Evolutionary conservation across 1,140 invertebrate genomes (phyloP).

Genomic region (Halictus rubicundus): DNA sequence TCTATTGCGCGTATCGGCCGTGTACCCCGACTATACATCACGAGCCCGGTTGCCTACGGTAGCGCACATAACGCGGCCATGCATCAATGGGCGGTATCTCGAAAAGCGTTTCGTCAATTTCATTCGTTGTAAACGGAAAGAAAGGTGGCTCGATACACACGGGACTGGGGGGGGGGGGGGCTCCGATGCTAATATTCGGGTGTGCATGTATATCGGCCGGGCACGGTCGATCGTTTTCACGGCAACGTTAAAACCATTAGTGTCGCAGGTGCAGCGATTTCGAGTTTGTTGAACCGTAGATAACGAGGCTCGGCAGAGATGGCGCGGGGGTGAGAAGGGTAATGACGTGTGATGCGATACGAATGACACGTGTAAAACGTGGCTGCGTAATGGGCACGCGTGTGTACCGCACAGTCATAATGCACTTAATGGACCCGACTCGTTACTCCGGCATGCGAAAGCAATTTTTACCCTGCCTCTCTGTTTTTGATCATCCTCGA

Average conservation of each 20-base stretch:
- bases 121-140: neutral
- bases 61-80: neutral
- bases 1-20: neutral
- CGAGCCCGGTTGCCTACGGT: neutral
- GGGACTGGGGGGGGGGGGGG: fast-evolving
- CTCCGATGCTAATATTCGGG: constrained; percentile 6
- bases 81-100: neutral
- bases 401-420: neutral
- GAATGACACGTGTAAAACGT: constrained; percentile 60
- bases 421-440: constrained; percentile 25
- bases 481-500: neutral
- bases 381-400: constrained; percentile 24
- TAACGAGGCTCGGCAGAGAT: constrained; percentile 47
- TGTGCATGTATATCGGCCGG: neutral
- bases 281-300: constrained; percentile 60
- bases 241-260: constrained; percentile 51
- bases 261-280: constrained; percentile 56
- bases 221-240: constrained; percentile 5
- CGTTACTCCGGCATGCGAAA: constrained; percentile 5
- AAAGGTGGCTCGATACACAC: neutral
- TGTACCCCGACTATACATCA: neutral
- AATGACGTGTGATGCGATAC: constrained; percentile 65
- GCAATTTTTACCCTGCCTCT: neutral
- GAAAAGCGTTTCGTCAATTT: constrained; percentile 6
- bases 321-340: constrained; percentile 38